Evolutionary conservation across 2,797 vertebrate species (phyloP), one percentile per base, ranked within the genome.

Genomic region (Hyperoplus lanceolatus): DNA sequence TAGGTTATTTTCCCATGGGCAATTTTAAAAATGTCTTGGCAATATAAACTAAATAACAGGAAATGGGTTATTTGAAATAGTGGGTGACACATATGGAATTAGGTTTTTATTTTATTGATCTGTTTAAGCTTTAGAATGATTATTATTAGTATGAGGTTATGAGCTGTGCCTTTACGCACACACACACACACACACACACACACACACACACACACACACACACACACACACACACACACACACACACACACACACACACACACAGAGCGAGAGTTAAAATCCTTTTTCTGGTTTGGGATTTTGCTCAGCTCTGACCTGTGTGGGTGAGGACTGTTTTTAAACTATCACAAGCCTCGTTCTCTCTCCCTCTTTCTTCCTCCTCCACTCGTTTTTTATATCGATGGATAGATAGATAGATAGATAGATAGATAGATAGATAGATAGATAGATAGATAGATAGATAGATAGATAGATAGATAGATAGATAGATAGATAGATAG

Each of bases 251-350:
- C 29, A 29, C 29, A 29, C 29, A 29, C 29, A 29, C 29, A 66
- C 8, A 11, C 42, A 71, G 43, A 62, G 59, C 43, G 59, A 66
- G 67, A 72, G 55, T 81, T 78, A 1, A 74, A 60, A 61, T 59
- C 61, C 41, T 53, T 66, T 63, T 67, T 73, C 60, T 8, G 51
- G 7, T 65, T 64, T 49, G 69, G 5, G 68, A 63, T 73, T 75
- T 60, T 62, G 72, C 56, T 29, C 51, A 6, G 38, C 68, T 74
- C 67, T 87, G 85, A 86, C 87, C 83, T 68, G 82, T 6, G 87
- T 89, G 82, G 85, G 84, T 15, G 87, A 83, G 60, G 43, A 68
- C 66, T 80, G 73, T 62, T 75, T 72, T 70, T 61, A 29, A 49
- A 70, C 63, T 10, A 48, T 42, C 61, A 69, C 70, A 50, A 57